Evolutionary conservation across 2,888 invertebrate species (phyloP), one percentile per base, ranked within the genome.

Genomic region (Ennomos quercinarius): DNA sequence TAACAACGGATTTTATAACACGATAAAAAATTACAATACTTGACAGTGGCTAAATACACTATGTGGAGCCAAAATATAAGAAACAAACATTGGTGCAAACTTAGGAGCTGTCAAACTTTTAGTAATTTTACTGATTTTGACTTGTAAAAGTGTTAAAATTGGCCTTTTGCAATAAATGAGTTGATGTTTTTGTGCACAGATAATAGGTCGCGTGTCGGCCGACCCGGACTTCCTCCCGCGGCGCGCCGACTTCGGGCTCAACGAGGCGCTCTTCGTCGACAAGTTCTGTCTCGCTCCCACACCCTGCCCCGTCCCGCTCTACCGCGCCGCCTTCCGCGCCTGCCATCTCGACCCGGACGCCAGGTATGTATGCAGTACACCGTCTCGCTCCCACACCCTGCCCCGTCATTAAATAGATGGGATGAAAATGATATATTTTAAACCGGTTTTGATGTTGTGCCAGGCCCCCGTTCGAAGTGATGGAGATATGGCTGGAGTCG

Each of bases 171-270:
- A n/a, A n/a, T n/a, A n/a, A n/a, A n/a, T n/a, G n/a, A n/a, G n/a
- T n/a, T n/a, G n/a, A n/a, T n/a, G n/a, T n/a, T n/a, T n/a, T n/a
- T n/a, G 27, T 27, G 5, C 27, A 42, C 78, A 97, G 96, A 97
- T 99, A 72, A 99, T 99, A 77, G 98, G 98, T 0, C 95, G 98
- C 43, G 98, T 99, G 6, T 96, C 97, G 65, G 99, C 99, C 0
- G 99, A 99, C 93, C 99, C 99, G 0, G 99, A 99, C 87, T 97
- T 95, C 83, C 91, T 99, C 68, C 98, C 99, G 2, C 94, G 99
- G 41, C 97, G 97, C 1, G 94, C 96, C 40, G 98, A 99, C 90
- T 99, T 99, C 84, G 98, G 98, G 0, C 92, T 99, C 13, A 98
- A 98, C 90, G 97, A 97, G 81, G 93, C 95, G 61, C 94, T 95